Base-by-base conservation (phyloP, 2,113 vertebrate species). In the Pycnonotus jocosus region DNA sequence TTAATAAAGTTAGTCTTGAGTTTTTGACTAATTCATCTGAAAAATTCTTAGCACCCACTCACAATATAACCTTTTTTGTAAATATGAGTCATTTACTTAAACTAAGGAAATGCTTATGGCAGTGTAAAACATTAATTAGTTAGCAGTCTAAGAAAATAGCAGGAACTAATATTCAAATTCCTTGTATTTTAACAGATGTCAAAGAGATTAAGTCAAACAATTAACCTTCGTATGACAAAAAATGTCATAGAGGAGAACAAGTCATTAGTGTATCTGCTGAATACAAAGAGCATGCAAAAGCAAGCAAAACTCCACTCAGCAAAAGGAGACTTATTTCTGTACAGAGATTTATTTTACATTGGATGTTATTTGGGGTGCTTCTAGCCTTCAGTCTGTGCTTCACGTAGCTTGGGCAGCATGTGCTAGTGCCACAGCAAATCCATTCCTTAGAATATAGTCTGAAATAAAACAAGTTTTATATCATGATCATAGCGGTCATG, bases 91-190 rank as follows among this genome's bases (percentile, higher is more conserved):
- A 94, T 88, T 93, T 51, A 66, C 73, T 94, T 89, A 94, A 96
- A 97, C 74, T 91, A 76, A 96, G 95, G 90, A 96, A 88, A 93
- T 95, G 54, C 89, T 97, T 96, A 96, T 95, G 60, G 35, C 84
- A 94, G 40, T 86, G 44, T 94, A 97, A 97, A 97, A 93, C 64
- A 93, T 81, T 93, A 94, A 96, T 97, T 97, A 97, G 92, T 92
- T 96, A 90, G 88, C 93, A 94, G 87, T 92, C 81, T 95, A 96
- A 96, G 69, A 93, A 93, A 80, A 97, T 81, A 85, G 25, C 77
- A 95, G 70, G 58, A 91, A 95, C 86, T 74, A 88, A 94, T 95
- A 77, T 88, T 97, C 81, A 93, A 96, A 88, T 33, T 95, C 40
- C 56, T 90, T 86, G 44, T 88, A 86, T 95, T 96, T 94, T 90